Base-by-base conservation (phyloP, 2,113 vertebrate species). In the Empidonax traillii region DNA sequence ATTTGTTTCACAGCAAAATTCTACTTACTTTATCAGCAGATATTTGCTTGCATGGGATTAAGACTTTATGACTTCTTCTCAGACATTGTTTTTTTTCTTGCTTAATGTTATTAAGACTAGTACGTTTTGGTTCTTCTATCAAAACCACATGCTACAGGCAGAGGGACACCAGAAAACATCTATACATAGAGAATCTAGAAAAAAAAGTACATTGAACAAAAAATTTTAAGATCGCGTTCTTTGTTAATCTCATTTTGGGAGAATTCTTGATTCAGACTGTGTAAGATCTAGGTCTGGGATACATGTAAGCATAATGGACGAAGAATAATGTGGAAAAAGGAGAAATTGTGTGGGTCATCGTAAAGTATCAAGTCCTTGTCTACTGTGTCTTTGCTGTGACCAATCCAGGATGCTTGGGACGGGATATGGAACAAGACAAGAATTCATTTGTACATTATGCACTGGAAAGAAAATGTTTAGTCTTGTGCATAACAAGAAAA, bases 1-100 rank as follows among this genome's bases (percentile, higher is more conserved):
- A 87, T 30, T 37, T 37, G 21, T 55, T 89, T 79, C 43, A 59
- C 61, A 79, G 44, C 53, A 55, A 53, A 74, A 85, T 63, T 22
- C 3, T 49, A 6, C 37, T 1, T 4, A 59, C n/a, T 51, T 63
- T 58, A 44, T 46, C 35, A 39, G 53, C 59, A 76, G 27, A 33
- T 81, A 53, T 13, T 80, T 95, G 59, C 77, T 80, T 95, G 59
- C 77, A 74, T 15, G 21, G 23, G 39, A 35, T 35, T 74, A 58
- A 49, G 18, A 21, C 37, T 72, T 67, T 16, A 13, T 28, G 15
- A 15, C 24, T 81, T 65, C 46, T 71, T 67, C 58, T 82, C 59
- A 52, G 27, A 44, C 3, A 0, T 8, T 51, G 15, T 0, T 0
- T 1, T 24, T 84, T 74, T 71, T 12, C 39, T 39, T 53, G 25